A percentile compares a stretch with the other conserved stretches of the same genome.
These are phyloP conservation scores for Anisognathus igniventris DNA, from an alignment of 2,797 vertebrate species.

Conservation along the genomic window DNA sequence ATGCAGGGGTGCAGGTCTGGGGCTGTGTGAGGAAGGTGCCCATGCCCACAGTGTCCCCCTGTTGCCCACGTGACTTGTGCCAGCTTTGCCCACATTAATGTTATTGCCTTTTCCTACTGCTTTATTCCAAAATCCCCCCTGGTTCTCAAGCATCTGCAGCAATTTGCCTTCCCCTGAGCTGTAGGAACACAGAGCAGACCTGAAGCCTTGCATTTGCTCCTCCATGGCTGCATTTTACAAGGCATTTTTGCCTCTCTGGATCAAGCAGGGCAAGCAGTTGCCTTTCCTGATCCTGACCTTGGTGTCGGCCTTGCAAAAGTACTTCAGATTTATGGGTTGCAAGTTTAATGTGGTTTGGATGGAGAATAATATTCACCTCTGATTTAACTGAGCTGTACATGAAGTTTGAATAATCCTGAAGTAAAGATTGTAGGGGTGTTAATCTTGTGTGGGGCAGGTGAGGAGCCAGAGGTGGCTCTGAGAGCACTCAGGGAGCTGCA, in stretches of 20 bases:
- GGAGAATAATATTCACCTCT: not conserved
- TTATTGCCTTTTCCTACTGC: not conserved
- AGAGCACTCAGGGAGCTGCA: rapidly evolving
- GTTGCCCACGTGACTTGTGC: rapidly evolving
- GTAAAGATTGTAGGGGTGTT: not conserved
- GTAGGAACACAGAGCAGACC: not conserved
- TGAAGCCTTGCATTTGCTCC: not conserved
- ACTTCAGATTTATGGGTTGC: not conserved
- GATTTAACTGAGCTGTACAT: not conserved
- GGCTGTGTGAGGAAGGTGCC: not conserved
- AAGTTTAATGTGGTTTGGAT: not conserved
- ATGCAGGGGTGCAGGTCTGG: not conserved
- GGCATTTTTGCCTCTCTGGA: not conserved
- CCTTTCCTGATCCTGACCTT: not conserved
- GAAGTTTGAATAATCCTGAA: not conserved
- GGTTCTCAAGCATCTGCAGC: not conserved
- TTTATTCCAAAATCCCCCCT: not conserved
- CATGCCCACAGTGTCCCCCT: not conserved
- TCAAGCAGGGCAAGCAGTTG: not conserved
- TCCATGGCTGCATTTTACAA: rapidly evolving
- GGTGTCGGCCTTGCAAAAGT: not conserved
- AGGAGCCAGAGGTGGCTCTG: not conserved
- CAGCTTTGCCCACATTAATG: not conserved
- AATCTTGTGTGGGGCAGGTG: not conserved
- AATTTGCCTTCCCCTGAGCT: not conserved